Base-by-base conservation (phyloP, 2,888 invertebrate genomes). In the Limenitis camilla region DNA sequence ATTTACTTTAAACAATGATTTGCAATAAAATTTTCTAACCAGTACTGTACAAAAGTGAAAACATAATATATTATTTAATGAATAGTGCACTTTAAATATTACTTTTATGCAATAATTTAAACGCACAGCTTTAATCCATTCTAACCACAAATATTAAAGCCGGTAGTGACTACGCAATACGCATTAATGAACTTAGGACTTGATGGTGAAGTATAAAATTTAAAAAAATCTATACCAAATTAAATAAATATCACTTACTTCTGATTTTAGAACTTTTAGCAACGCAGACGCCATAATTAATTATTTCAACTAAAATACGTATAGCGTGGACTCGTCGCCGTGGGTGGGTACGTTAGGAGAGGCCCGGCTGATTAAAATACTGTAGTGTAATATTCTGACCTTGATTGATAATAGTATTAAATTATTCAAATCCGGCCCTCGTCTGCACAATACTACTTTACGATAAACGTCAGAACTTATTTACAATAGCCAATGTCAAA, bases 341-440 rank as follows among this genome's bases (percentile, higher is more conserved):
- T 45, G 36, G 32, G 31, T 41, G 36, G 31, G 32, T 40, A 38
- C 32, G 69, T 71, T 69, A 66, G 66, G 63, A 46, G 53, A 71
- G 70, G 74, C 72, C 63, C 6, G 10, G 81, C 81, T 82, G 81
- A 84, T 82, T 81, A 78, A 71, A 81, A 77, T 78, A 79, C 73
- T 73, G 19, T 19, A 77, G 72, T 74, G 71, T 73, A 35, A 48
- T 49, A 54, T 59, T 69, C 69, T 78, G 79, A 80, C 86, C 86
- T 86, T 86, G 81, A 76, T 76, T 79, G 82, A 85, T 86, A 84
- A 84, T 86, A 84, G 83, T 76, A 71, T 65, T 70, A 72, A 77
- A 72, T 66, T 71, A 73, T 70, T 70, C 55, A 56, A 61, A 61
- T 70, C 67, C 67, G 64, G 62, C 64, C 61, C 69, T 69, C 70